Evolutionary conservation across 2,888 invertebrate species (phyloP), one percentile per base, ranked within the genome.

Genomic region (Cryptocheilus praepositus): DNA sequence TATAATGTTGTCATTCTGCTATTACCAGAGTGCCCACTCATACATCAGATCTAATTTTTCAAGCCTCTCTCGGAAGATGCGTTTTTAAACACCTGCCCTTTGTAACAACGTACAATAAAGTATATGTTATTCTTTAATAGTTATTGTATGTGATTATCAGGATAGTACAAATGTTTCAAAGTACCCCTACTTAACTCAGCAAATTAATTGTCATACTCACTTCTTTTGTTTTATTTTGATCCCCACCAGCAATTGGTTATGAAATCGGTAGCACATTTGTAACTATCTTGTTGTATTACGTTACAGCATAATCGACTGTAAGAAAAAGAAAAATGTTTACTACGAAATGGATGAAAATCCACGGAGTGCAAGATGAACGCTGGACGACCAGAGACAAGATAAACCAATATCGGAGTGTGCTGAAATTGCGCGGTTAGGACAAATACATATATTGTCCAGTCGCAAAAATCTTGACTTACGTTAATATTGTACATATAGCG

Each of bases 321-420:
- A 19, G 15, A n/a, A 15, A 15, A 15, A 2, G 59, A 61, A 76
- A 76, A 53, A 85, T 85, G 83, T 45, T 80, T 43, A 43, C 74
- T 18, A n/a, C 67, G 18, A 82, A 81, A 68, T 64, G 45, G 44
- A 58, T 91, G 0, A 91, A 91, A 65, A 88, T 91, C 64, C 92
- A 93, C 88, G 92, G 92, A 36, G 92, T 93, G 91, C 91, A 91
- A 81, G 92, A 92, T 76, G 90, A 90, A 43, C 91, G 91, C 83
- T 93, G 93, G 93, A 90, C 92, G 1, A 92, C 92, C 54, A 91
- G 90, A 77, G 93, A 94, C 78, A 93, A 93, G 88, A 90, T 93
- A 52, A 91, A 90, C 61, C 93, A 93, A 82, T 93, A 93, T 77
- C 90, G 93, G 55, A 93, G 93, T 21, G 89, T 93, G 43, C 91